Conservation (phyloP, 2,888 invertebrate species). For the Cryptocephalus primarius region DNA sequence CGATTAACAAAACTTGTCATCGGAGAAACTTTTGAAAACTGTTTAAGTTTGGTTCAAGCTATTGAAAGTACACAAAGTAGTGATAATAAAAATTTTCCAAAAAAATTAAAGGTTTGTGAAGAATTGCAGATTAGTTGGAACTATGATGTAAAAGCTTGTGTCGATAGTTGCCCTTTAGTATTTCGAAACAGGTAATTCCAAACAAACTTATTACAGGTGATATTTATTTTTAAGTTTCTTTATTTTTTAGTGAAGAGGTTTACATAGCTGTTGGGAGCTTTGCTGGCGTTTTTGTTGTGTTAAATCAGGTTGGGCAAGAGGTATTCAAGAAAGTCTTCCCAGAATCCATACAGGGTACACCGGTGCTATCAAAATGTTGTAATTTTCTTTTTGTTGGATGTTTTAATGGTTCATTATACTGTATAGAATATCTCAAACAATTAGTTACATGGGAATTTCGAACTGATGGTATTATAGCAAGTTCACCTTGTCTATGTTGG, state of each 20-base stretch:
- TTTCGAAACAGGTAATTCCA: constrained; percentile 43
- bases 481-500: constrained; percentile 41
- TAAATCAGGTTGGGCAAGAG: constrained; percentile 44
- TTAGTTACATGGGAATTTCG: constrained; percentile 49
- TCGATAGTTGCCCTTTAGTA: constrained; percentile 65
- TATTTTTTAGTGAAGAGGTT: constrained; percentile 13
- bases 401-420: constrained; percentile 63
- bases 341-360: constrained; percentile 58
- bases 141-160: constrained; percentile 63
- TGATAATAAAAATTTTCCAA: neutral
- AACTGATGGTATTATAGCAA: constrained; percentile 55
- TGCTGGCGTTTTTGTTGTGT: constrained; percentile 55
- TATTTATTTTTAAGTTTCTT: neutral
- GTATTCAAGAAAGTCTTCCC: constrained; percentile 43
- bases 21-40: constrained; percentile 35
- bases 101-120: constrained; percentile 13
- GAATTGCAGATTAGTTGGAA: constrained; percentile 37
- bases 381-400: constrained; percentile 58
- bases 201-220: no score
- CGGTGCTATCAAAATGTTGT: constrained; percentile 35
- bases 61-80: neutral
- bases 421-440: constrained; percentile 46
- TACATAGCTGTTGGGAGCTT: constrained; percentile 58
- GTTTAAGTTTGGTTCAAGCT: constrained; percentile 18
- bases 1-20: constrained; percentile 46